These are phyloP conservation scores for Eremophila alpestris DNA, from an alignment of 2,797 vertebrate species.

Conservation along the genomic window DNA sequence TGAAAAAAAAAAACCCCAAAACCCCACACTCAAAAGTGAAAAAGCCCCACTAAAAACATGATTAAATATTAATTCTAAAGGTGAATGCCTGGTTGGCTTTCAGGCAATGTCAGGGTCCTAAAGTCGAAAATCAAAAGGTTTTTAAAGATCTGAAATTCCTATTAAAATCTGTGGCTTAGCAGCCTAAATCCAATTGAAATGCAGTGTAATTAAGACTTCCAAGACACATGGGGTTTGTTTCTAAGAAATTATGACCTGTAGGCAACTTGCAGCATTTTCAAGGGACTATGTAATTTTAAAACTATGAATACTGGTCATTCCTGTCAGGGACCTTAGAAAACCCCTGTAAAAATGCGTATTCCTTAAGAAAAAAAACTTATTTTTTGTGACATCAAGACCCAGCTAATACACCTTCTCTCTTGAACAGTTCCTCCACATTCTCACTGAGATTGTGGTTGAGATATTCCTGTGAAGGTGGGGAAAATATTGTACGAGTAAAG, in stretches of 20 bases:
- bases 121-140: neutral
- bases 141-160: neutral
- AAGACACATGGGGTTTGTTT: neutral
- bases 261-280: neutral
- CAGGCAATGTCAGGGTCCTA: neutral
- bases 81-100: neutral
- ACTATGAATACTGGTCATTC: neutral
- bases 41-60: neutral
- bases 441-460: neutral
- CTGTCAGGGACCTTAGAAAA: neutral
- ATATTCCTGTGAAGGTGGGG: conserved; percentile 3
- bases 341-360: neutral
- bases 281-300: neutral
- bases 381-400: neutral
- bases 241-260: neutral
- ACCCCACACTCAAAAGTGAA: neutral
- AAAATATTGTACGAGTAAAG: neutral
- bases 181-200: conserved; percentile 10
- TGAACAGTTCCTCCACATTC: neutral
- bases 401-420: neutral
- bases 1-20: neutral
- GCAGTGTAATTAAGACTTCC: neutral
- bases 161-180: neutral
- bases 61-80: neutral
- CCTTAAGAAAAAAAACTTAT: neutral